These are phyloP conservation scores for Perizoma affinitatum DNA, from an alignment of 2,888 invertebrate species.

Conservation along the genomic window DNA sequence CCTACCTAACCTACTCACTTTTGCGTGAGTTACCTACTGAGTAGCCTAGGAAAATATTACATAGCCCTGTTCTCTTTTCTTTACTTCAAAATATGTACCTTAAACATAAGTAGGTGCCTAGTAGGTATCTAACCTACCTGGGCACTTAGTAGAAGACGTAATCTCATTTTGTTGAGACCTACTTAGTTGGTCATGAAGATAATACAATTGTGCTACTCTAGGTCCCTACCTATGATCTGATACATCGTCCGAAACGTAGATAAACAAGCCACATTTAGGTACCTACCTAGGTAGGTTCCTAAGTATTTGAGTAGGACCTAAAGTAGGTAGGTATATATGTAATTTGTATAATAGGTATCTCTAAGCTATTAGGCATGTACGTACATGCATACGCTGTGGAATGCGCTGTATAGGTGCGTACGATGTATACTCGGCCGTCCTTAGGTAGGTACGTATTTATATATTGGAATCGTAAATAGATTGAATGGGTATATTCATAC, in stretches of 20 bases:
- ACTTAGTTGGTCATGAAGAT: constrained; percentile 43
- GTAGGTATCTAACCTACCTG: too few species aligned
- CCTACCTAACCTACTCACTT: too few species aligned
- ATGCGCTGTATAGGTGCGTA: constrained; percentile 60
- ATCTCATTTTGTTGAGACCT: constrained; percentile 32
- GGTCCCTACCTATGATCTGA: constrained; percentile 17
- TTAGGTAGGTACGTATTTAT: constrained; percentile 59
- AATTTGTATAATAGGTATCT: constrained; percentile 60
- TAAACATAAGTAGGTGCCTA: too few species aligned
- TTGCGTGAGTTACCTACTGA: too few species aligned
- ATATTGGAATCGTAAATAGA: constrained; percentile 81
- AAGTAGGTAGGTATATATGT: constrained; percentile 51
- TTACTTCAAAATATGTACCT: too few species aligned
- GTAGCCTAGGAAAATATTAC: too few species aligned
- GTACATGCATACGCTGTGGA: constrained; percentile 68
- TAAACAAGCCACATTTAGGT: constrained; percentile 30
- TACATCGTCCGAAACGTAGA: constrained; percentile 42
- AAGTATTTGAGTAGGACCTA: constrained; percentile 35
- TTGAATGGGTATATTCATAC: constrained; percentile 77
- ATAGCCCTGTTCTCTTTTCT: too few species aligned
- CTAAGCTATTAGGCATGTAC: constrained; percentile 44
- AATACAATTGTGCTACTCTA: constrained; percentile 40
- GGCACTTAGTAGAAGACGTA: constrained; percentile 17
- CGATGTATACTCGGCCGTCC: constrained; percentile 61
- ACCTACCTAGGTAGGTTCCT: too few species aligned